A percentile compares a stretch with the other conserved stretches of the same genome.
Evolutionary conservation across 1,140 invertebrate species (phyloP).

Genomic region (Tetramorium simillimum): DNA sequence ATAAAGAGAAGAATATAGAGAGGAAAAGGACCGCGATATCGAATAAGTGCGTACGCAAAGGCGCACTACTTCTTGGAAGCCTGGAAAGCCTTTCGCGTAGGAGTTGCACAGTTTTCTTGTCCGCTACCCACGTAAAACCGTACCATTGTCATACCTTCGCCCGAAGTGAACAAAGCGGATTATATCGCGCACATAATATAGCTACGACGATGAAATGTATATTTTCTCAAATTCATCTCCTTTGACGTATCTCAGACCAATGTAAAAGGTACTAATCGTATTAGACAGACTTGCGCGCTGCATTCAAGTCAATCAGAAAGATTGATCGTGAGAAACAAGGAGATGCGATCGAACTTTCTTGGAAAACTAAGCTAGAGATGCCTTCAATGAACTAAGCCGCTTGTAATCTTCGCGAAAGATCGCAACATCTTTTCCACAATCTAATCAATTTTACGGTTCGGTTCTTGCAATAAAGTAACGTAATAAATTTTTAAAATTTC

Average conservation of each 20-base stretch:
- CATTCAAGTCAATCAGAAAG: background rate
- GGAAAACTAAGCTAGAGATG: background rate
- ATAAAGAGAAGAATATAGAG: background rate
- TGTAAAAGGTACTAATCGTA: background rate
- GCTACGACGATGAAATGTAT: background rate
- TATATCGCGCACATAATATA: constrained; percentile 9
- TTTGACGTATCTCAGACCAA: background rate
- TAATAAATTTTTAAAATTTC: background rate
- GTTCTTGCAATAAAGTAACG: background rate
- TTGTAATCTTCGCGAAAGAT: background rate
- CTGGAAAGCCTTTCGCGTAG: constrained; percentile 44
- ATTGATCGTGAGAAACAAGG: background rate
- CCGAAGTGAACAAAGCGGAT: constrained; percentile 7
- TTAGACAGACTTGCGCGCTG: background rate
- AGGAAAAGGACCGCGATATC: constrained; percentile 17
- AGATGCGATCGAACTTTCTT: background rate
- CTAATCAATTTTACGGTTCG: background rate
- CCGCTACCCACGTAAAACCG: constrained; percentile 61
- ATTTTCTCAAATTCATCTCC: constrained; percentile 15
- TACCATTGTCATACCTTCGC: constrained; percentile 64
- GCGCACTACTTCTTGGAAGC: constrained; percentile 41
- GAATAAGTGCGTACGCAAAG: constrained; percentile 33
- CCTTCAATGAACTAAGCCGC: background rate
- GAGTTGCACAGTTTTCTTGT: constrained; percentile 64
- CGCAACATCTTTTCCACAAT: background rate